phyloP scores from a whole-genome alignment of 2,888 invertebrate genomes.

The Onchidella celtica region DNA sequence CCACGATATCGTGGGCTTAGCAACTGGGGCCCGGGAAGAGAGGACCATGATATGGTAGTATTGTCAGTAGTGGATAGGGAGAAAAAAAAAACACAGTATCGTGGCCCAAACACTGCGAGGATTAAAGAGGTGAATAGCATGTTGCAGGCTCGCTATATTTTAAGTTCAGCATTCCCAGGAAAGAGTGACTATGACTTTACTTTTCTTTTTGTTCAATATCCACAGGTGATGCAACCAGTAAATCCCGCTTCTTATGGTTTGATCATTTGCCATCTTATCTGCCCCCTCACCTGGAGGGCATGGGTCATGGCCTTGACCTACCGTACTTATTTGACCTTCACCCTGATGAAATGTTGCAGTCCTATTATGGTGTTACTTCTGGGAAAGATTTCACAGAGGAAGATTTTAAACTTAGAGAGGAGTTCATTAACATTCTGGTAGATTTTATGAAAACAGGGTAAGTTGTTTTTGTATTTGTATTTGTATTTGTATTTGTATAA shows the following conservation, averaged over 20 bases:
- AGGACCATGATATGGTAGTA: too few species aligned
- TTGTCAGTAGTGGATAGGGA: too few species aligned
- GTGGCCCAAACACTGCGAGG: too few species aligned
- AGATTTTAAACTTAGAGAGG: slow-evolving; percentile 19
- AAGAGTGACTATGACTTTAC: too few species aligned
- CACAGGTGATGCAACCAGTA: not conserved
- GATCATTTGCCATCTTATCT: slow-evolving; percentile 29
- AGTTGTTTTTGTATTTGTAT: not conserved
- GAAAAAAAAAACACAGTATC: too few species aligned
- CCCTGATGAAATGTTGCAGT: slow-evolving; percentile 25
- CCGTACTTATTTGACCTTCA: slow-evolving; percentile 33
- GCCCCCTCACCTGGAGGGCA: slow-evolving; percentile 26
- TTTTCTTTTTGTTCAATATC: too few species aligned
- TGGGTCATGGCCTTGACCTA: slow-evolving; percentile 28
- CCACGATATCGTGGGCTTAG: too few species aligned
- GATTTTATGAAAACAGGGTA: slow-evolving; percentile 40
- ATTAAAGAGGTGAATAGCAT: too few species aligned
- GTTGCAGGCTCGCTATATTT: too few species aligned
- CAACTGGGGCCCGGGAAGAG: too few species aligned
- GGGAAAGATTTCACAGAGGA: slow-evolving; percentile 4
- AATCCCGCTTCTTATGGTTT: slow-evolving; percentile 39
- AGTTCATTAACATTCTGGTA: slow-evolving; percentile 11
- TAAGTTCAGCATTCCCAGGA: too few species aligned
- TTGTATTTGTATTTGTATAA: not conserved
- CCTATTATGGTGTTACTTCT: not conserved